These are phyloP conservation scores for Sinotaia quadrata DNA, from an alignment of 2,888 invertebrate genomes.

Conservation along the genomic window DNA sequence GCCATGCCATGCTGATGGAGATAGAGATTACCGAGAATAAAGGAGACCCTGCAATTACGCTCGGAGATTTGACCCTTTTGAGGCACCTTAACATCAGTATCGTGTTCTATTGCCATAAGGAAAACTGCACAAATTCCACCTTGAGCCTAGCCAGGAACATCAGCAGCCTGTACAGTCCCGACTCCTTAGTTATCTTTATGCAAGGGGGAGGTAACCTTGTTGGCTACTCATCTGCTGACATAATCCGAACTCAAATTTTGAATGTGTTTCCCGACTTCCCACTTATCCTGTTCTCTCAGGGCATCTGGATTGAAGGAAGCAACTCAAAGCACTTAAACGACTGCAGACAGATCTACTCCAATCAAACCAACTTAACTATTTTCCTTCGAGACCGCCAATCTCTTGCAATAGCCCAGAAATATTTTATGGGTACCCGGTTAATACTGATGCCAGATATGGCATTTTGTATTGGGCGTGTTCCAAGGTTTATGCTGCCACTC, in stretches of 20 bases:
- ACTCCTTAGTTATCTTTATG: constrained; percentile 38
- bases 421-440: constrained; percentile 27
- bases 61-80: constrained; percentile 36
- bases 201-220: constrained; percentile 46
- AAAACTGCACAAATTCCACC: constrained; percentile 15
- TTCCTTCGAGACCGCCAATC: constrained; percentile 32
- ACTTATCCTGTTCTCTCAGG: constrained; percentile 36
- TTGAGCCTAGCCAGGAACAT: constrained; percentile 6
- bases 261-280: constrained; percentile 19
- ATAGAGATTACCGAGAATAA: constrained; percentile 40
- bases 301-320: constrained; percentile 10
- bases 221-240: constrained; percentile 24
- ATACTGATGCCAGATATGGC: constrained; percentile 41
- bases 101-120: constrained; percentile 31
- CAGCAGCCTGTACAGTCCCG: background rate
- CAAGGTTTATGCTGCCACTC: constrained; percentile 31
- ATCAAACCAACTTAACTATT: constrained; percentile 27
- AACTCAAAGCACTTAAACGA: background rate
- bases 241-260: constrained; percentile 15
- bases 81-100: constrained; percentile 27
- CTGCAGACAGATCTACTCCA: constrained; percentile 17
- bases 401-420: constrained; percentile 10
- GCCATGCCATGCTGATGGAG: constrained; percentile 40
- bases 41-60: constrained; percentile 43
- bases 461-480: constrained; percentile 31